phyloP scores from a whole-genome alignment of 2,888 invertebrate species.

The Mycalesis mineus region DNA sequence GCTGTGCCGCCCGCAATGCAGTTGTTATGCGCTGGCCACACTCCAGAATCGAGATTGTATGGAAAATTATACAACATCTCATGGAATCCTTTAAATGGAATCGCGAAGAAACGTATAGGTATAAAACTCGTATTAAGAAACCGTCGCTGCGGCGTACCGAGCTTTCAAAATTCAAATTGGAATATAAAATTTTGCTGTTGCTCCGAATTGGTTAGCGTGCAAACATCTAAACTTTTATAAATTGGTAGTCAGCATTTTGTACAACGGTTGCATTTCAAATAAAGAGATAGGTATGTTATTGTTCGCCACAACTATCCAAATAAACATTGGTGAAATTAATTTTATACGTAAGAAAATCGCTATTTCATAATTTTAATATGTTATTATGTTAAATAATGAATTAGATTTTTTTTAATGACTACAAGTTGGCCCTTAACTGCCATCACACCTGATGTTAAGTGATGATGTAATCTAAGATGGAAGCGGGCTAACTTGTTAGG shows the following conservation, averaged over 20 bases:
- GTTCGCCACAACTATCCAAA: neutral
- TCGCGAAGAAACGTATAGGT: conserved; percentile 25
- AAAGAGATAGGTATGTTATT: neutral
- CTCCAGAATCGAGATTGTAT: conserved; percentile 68
- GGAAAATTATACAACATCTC: conserved; percentile 59
- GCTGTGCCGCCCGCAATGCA: conserved; percentile 53
- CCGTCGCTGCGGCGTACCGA: conserved; percentile 21
- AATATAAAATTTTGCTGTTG: conserved; percentile 32
- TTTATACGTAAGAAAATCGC: too few species aligned
- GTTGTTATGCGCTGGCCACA: conserved; percentile 54
- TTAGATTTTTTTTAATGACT: too few species aligned
- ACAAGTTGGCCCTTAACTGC: too few species aligned
- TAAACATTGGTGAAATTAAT: too few species aligned
- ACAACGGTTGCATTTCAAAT: neutral
- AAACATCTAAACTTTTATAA: conserved; percentile 33
- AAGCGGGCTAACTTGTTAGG: too few species aligned
- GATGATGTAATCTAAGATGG: too few species aligned
- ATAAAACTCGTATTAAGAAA: conserved; percentile 27
- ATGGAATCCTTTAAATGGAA: conserved; percentile 42
- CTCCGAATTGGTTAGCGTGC: conserved; percentile 30
- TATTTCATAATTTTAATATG: too few species aligned
- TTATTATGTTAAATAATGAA: too few species aligned
- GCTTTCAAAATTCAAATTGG: conserved; percentile 35
- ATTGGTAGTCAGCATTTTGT: conserved; percentile 2
- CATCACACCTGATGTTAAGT: too few species aligned